Evolutionary conservation across 2,113 vertebrate genomes (phyloP), one percentile per base, ranked within the genome.

Genomic region (Ranitomeya imitator): DNA sequence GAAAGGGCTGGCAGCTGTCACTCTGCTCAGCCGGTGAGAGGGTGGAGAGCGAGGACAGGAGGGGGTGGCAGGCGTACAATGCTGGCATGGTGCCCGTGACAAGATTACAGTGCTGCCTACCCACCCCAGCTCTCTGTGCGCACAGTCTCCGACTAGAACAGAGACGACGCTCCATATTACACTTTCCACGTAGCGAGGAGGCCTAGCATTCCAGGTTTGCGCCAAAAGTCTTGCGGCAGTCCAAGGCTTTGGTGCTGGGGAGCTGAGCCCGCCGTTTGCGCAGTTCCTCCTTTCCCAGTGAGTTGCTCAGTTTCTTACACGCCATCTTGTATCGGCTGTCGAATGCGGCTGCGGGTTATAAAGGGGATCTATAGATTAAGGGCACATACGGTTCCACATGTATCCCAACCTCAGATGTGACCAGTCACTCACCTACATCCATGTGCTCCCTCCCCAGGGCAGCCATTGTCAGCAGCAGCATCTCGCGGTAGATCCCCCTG

Each of bases 401-500:
- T 3, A 45, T 5, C 37, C 37, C 37, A 45, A 45, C 37, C 37
- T 45, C 14, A 15, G 59, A 60, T 16, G 59, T 6, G 15, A 6
- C 19, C 19, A 9, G 61, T 26, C 51, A 23, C 86, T 78, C 88
- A 95, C 94, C 94, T 14, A 94, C 94, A 92, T 97, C 96, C 13
- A 96, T 92, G 6, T 97, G 96, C 77, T 99, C 97, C 93, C 96
- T 96, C 85, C 97, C 97, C 94, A 98, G 94, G 0, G 96, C 97
- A n/a, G 97, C 97, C 94, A 99, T 88, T 0, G 95, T 97, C 86
- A 99, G 95, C 92, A 99, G 98, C 26, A 98, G 94, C 89, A 98
- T 94, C 93, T 99, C 97, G 79, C 96, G 93, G 92, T 99, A 99
- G 91, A 99, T 91, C 87, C 97, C 96, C 95, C 97, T 98, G 52